These are phyloP conservation scores for Chloropsis hardwickii DNA, from an alignment of 2,113 vertebrate species.

Conservation along the genomic window DNA sequence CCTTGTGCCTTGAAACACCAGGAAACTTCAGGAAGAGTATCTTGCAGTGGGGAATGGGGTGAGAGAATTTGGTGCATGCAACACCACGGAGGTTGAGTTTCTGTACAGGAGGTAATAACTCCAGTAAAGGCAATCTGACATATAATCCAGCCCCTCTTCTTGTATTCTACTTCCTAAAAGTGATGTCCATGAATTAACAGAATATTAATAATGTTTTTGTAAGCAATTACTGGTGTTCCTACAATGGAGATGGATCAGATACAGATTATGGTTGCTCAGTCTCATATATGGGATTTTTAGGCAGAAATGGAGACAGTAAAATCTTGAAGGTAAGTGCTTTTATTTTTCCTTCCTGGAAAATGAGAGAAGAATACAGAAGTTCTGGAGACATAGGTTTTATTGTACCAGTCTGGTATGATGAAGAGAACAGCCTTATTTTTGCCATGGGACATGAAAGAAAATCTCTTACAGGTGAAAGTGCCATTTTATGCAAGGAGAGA, in stretches of 20 bases:
- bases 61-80: neutral
- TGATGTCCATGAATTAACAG: neutral
- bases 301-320: neutral
- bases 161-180: neutral
- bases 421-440: neutral
- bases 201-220: neutral
- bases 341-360: neutral
- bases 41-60: neutral
- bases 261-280: neutral
- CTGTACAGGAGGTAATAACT: neutral
- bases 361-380: neutral
- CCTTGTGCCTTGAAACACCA: neutral
- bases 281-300: neutral
- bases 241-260: neutral
- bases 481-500: neutral
- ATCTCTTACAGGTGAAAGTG: neutral
- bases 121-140: neutral
- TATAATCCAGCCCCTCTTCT: neutral
- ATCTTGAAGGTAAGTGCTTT: neutral
- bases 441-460: neutral
- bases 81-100: accelerated
- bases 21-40: neutral
- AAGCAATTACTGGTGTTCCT: neutral
- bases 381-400: neutral
- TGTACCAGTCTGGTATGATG: neutral